Base-by-base conservation (phyloP, 2,113 vertebrate species). In the Ellobius talpinus region DNA sequence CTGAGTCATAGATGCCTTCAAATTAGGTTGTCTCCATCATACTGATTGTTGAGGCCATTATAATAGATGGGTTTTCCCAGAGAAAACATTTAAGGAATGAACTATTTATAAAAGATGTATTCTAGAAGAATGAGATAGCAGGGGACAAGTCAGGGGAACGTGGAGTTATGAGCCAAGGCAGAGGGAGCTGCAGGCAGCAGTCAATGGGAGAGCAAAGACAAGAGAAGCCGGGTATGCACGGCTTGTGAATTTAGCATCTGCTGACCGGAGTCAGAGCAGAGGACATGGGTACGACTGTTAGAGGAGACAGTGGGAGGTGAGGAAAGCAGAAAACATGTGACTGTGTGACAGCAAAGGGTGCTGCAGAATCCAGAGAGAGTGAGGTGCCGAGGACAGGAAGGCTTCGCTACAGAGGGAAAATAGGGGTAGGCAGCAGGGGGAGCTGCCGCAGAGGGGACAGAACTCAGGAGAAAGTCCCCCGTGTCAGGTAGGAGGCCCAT, bases 281-380 rank as follows among this genome's bases (percentile, higher is more conserved):
- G 47, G 36, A 45, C 26, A 68, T 23, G 16, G 26, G 39, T 36
- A 13, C 0, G 1, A 31, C 0, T 19, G 24, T 19, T 0, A 10
- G 65, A 87, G n/a, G 39, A 33, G 70, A 26, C 13, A 82, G 52
- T 0, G 17, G 76, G 70, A 89, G 23, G 39, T 11, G 47, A 86
- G 66, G 52, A 55, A 14, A 68, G 45, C 42, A 24, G 42, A 14
- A n/a, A n/a, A 68, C 31, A 4, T 24, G 70, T 68, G 50, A 94
- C 47, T 52, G 11, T 81, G 23, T 4, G 77, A 58, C 8, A 10
- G 39, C 23, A 33, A 66, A 77, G 21, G 31, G 24, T 0, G 2
- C 74, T 1, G 23, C 0, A 68, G 55, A 76, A 50, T 19, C 21
- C 52, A 42, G 72, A 76, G 7, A 47, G 70, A 58, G 11, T 50